Evolutionary conservation across 2,888 invertebrate species (phyloP).

Genomic region (Phaonia tiefii): DNA sequence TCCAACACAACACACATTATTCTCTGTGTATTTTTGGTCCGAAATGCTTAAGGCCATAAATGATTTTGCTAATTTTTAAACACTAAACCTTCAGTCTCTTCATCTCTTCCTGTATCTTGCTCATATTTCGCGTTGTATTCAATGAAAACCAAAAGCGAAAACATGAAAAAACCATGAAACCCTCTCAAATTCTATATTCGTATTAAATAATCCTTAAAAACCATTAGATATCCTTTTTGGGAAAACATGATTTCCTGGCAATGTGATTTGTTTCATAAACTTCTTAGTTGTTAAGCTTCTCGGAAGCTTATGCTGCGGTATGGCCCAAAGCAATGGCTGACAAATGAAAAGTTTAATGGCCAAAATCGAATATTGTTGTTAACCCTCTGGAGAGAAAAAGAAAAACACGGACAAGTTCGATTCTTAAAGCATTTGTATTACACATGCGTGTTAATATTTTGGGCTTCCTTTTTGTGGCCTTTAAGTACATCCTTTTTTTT

Average conservation of each 20-base stretch:
- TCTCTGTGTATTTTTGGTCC: conserved; percentile 46
- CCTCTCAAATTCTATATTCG: background rate
- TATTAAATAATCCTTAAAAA: conserved; percentile 49
- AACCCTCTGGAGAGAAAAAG: background rate
- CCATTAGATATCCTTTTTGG: conserved; percentile 54
- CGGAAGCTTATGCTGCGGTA: conserved; percentile 60
- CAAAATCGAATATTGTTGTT: conserved; percentile 24
- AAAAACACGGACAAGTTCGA: conserved; percentile 17
- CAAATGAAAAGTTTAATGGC: conserved; percentile 31
- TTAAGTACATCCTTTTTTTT: conserved; percentile 35
- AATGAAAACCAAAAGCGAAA: background rate
- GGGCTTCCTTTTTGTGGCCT: conserved; percentile 21
- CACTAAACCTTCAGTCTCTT: conserved; percentile 1
- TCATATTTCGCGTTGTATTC: background rate
- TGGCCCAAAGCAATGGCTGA: conserved; percentile 47
- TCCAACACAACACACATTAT: background rate
- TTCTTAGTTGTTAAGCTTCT: conserved; percentile 56
- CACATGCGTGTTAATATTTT: background rate
- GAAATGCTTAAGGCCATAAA: conserved; percentile 65
- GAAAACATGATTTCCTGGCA: conserved; percentile 22
- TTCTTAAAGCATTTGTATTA: conserved; percentile 1
- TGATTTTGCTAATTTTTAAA: conserved; percentile 67
- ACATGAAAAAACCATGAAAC: conserved; percentile 18
- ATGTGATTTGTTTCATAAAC: conserved; percentile 45
- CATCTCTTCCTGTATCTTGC: conserved; percentile 25